Evolutionary conservation across 1,140 invertebrate genomes (phyloP).

Genomic region (Temnothorax nylanderi): DNA sequence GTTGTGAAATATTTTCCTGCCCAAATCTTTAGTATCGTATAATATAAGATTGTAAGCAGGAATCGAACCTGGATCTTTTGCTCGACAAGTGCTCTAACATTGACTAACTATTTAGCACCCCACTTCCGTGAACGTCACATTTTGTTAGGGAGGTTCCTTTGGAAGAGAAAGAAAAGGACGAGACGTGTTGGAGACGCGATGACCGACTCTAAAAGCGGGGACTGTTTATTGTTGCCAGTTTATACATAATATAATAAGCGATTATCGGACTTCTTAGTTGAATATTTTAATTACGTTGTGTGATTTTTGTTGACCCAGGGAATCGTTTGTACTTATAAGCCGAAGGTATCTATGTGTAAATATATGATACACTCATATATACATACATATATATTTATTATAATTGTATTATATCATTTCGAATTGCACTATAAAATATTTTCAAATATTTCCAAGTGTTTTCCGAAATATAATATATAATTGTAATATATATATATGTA

Average conservation of each 20-base stretch:
- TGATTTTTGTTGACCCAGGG: conserved; percentile 84
- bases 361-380: conserved; percentile 64
- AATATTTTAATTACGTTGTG: conserved; percentile 72
- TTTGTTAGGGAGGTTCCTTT: not conserved
- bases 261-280: conserved; percentile 70
- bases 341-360: conserved; percentile 74
- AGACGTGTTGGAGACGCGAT: conserved; percentile 1
- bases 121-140: not conserved
- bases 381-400: not conserved
- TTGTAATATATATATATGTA: conserved; percentile 5
- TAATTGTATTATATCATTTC: conserved; percentile 11
- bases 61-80: not conserved
- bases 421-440: conserved; percentile 11
- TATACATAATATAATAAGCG: conserved; percentile 76
- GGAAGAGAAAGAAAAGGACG: not conserved
- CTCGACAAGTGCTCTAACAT: too few species aligned
- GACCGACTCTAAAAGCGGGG: conserved; percentile 65
- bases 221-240: conserved; percentile 86
- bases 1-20: too few species aligned
- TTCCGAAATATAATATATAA: conserved; percentile 7
- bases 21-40: too few species aligned
- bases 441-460: conserved; percentile 13
- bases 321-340: conserved; percentile 84
- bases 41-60: too few species aligned
- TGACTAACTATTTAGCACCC: too few species aligned